These are phyloP conservation scores for Meta bourneti DNA, from an alignment of 2,888 invertebrate species.

Conservation along the genomic window DNA sequence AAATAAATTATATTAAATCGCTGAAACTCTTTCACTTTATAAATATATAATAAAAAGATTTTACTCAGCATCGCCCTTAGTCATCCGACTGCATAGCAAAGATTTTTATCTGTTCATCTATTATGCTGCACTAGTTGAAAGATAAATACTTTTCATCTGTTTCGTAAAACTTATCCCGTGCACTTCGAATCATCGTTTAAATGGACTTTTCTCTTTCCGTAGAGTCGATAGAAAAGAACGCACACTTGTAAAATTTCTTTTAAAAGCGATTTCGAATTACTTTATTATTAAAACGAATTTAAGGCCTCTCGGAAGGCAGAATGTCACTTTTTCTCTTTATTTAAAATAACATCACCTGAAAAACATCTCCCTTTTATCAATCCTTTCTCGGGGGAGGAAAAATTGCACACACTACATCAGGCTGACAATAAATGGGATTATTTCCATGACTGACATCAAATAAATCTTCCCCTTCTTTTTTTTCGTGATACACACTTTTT, in stretches of 20 bases:
- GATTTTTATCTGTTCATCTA: not conserved
- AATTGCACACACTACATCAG: not conserved
- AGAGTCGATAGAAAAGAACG: not conserved
- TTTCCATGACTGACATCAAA: not conserved
- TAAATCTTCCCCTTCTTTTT: not conserved
- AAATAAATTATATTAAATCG: not conserved
- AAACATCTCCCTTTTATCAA: not conserved
- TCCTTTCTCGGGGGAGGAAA: not conserved
- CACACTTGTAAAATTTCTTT: not conserved
- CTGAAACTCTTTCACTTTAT: not conserved
- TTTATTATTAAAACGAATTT: conserved; percentile 15
- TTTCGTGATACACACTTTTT: no score
- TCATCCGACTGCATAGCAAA: not conserved
- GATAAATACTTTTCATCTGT: not conserved
- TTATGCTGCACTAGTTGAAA: not conserved
- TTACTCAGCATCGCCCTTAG: not conserved
- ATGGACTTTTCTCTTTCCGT: not conserved
- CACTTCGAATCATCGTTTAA: not conserved
- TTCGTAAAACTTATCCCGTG: not conserved
- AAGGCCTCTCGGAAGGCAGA: conserved; percentile 1
- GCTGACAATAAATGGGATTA: not conserved
- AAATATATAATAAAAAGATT: not conserved
- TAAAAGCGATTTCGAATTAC: conserved; percentile 9
- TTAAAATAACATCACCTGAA: conserved; percentile 14
- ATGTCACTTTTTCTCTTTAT: conserved; percentile 9